Conservation (phyloP, 1,140 invertebrate species). For the Zophobas atratus region DNA sequence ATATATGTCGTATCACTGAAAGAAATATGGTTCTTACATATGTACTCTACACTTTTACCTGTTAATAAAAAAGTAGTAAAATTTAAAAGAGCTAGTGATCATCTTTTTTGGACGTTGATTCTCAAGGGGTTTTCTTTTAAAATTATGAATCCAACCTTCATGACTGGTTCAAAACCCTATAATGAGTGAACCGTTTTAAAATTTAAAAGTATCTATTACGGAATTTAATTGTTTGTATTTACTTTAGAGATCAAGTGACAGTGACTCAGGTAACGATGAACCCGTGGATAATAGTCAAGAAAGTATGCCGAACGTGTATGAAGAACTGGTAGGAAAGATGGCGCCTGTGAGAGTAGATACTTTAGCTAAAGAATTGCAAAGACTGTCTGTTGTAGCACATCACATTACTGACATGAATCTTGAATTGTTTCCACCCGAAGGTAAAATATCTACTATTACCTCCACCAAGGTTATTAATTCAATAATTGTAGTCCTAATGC, state of each 20-base stretch:
- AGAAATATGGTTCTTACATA: too few species aligned
- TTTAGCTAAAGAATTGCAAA: conserved; percentile 68
- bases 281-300: conserved; percentile 82
- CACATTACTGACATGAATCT: conserved; percentile 68
- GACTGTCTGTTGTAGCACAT: conserved; percentile 68
- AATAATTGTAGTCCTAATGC: conserved; percentile 80
- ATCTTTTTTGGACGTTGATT: too few species aligned
- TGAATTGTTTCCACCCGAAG: conserved; percentile 77
- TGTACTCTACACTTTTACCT: too few species aligned
- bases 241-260: conserved; percentile 87
- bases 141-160: too few species aligned
- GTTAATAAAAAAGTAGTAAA: too few species aligned
- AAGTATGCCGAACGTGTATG: conserved; percentile 48
- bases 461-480: not conserved
- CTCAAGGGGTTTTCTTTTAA: too few species aligned
- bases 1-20: too few species aligned
- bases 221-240: not conserved
- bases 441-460: conserved; percentile 3
- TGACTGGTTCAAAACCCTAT: too few species aligned
- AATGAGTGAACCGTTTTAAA: too few species aligned
- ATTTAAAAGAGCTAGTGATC: too few species aligned
- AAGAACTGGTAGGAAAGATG: conserved; percentile 55
- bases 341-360: conserved; percentile 62
- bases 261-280: conserved; percentile 95
- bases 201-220: too few species aligned